Evolutionary conservation across 2,113 vertebrate species (phyloP).

Genomic region (Ibidorhyncha struthersii): DNA sequence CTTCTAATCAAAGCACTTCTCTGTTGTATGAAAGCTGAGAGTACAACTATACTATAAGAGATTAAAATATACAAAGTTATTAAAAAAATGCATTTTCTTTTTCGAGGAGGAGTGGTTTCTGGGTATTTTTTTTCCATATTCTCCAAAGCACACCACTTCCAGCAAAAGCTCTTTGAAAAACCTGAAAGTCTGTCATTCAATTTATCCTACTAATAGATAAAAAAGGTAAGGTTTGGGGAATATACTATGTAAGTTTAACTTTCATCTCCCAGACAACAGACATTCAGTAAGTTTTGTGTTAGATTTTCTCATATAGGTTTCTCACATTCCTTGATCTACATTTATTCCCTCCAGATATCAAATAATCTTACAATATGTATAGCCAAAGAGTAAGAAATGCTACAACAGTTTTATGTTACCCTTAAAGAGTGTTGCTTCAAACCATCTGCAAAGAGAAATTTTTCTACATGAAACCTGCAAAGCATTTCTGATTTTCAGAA

Average conservation of each 20-base stretch:
- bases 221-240: not conserved
- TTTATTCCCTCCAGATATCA: not conserved
- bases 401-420: not conserved
- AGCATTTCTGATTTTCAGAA: not conserved
- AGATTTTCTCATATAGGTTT: not conserved
- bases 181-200: not conserved
- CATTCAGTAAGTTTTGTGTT: not conserved
- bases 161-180: not conserved
- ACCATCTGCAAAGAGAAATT: not conserved
- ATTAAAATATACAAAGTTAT: not conserved
- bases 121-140: not conserved
- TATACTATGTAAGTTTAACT: not conserved
- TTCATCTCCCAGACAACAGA: conserved; percentile 3
- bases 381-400: not conserved
- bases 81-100: not conserved
- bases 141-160: not conserved
- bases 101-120: not conserved
- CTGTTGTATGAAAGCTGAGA: not conserved
- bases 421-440: not conserved
- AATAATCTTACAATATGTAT: not conserved
- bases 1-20: not conserved
- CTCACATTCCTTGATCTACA: not conserved
- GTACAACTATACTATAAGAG: not conserved
- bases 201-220: not conserved
- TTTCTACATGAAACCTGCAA: not conserved